These are phyloP conservation scores for Nymphicus hollandicus DNA, from an alignment of 2,113 vertebrate species.

Conservation along the genomic window DNA sequence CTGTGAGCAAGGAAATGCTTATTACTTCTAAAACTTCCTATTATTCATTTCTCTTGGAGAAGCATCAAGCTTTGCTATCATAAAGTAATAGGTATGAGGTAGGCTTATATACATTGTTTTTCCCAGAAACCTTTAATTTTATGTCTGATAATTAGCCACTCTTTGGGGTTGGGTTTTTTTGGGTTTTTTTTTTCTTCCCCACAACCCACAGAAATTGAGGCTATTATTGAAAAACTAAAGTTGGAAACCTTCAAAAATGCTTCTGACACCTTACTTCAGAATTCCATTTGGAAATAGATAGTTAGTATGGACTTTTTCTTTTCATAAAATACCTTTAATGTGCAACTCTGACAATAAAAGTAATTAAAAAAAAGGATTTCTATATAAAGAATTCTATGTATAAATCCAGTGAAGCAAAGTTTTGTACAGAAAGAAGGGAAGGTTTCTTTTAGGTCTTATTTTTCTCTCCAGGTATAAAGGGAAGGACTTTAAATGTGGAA, in stretches of 20 bases:
- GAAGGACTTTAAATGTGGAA: background rate
- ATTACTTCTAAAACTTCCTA: background rate
- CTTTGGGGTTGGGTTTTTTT: background rate
- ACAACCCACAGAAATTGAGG: background rate
- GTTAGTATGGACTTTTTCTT: background rate
- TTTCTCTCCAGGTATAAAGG: background rate
- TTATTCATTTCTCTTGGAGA: background rate
- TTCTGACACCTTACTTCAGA: background rate
- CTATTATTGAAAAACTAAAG: background rate
- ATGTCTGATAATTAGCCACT: background rate
- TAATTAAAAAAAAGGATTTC: background rate
- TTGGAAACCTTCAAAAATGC: background rate
- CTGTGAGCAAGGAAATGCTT: background rate
- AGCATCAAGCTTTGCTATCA: background rate
- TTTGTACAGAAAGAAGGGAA: background rate
- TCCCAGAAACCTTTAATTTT: background rate
- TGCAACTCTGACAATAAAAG: background rate
- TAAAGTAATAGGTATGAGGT: background rate
- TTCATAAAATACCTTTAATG: background rate
- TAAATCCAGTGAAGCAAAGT: background rate
- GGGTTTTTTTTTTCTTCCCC: background rate
- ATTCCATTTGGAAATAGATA: background rate
- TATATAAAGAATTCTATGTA: background rate
- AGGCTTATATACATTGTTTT: background rate
- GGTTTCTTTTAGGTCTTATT: background rate